phyloP scores from a whole-genome alignment of 2,888 invertebrate species.

The Lasioglossum marginatum region DNA sequence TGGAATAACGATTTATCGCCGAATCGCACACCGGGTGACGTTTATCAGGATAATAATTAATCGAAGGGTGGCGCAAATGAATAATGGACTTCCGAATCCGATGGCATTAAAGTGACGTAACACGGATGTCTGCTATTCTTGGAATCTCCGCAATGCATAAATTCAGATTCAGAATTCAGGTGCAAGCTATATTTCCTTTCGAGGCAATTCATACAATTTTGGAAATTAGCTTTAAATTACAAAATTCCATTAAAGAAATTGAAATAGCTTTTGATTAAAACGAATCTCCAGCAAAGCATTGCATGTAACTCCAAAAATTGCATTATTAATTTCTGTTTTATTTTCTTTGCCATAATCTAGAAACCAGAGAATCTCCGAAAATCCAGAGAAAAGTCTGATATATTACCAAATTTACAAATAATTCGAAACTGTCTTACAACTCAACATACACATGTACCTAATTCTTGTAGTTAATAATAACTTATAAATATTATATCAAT shows the following conservation, averaged over 20 bases:
- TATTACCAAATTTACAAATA: neutral
- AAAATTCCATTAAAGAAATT: neutral
- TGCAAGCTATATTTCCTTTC: neutral
- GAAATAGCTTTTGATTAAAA: neutral
- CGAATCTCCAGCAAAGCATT: neutral
- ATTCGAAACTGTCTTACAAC: neutral
- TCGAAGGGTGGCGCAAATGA: conserved; percentile 60
- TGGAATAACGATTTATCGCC: conserved; percentile 61
- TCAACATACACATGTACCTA: neutral
- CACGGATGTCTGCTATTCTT: conserved; percentile 38
- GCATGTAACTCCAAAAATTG: neutral
- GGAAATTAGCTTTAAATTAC: neutral
- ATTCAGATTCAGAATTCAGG: neutral
- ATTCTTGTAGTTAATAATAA: neutral
- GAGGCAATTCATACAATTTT: neutral
- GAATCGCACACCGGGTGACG: conserved; percentile 52
- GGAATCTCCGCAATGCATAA: conserved; percentile 7
- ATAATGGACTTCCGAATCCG: conserved; percentile 56
- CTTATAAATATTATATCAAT: neutral
- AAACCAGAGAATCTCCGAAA: too few species aligned
- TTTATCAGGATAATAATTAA: conserved; percentile 73
- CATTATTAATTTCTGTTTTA: neutral
- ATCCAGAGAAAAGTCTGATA: neutral
- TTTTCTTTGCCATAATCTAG: neutral
- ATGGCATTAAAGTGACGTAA: conserved; percentile 60